Percentiles rank a stretch among this genome's conserved stretches.
These are phyloP conservation scores for Pyrocoelia pectoralis DNA, from an alignment of 2,888 invertebrate species.

Conservation along the genomic window DNA sequence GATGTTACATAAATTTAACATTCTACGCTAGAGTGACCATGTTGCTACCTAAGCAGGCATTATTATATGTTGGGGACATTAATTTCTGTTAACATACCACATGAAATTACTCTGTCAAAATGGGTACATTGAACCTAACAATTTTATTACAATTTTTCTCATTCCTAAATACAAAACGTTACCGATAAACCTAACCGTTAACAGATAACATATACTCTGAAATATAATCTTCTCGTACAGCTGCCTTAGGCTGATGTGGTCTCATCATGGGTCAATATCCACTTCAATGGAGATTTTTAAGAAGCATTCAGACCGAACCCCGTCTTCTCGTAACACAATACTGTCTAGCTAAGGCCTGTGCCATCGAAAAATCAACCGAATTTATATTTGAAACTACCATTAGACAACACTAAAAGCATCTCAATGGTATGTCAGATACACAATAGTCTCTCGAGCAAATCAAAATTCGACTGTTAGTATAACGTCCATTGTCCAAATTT, in stretches of 20 bases:
- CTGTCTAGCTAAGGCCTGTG: constrained; percentile 13
- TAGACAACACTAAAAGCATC: constrained; percentile 5
- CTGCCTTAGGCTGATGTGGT: constrained; percentile 18
- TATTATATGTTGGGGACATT: constrained; percentile 29
- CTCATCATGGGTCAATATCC: constrained; percentile 23
- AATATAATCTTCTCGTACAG: constrained; percentile 15
- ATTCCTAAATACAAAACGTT: not conserved
- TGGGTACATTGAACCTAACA: not conserved
- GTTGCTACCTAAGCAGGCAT: constrained; percentile 30
- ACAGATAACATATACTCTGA: constrained; percentile 15
- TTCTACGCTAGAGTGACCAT: constrained; percentile 25
- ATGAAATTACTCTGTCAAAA: not conserved
- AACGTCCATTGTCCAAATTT: not conserved
- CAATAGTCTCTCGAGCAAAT: constrained; percentile 6
- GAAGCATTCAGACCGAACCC: constrained; percentile 18
- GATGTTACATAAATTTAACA: constrained; percentile 26
- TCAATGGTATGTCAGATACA: not conserved
- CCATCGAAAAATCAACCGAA: not conserved
- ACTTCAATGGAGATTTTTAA: constrained; percentile 24
- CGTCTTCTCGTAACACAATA: constrained; percentile 21
- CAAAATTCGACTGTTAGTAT: not conserved
- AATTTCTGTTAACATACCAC: constrained; percentile 6
- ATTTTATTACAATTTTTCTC: not conserved
- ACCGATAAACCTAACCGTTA: constrained; percentile 13
- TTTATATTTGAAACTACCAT: not conserved